Percentiles rank a stretch among this genome's conserved stretches.
phyloP scores from a whole-genome alignment of 2,888 invertebrate genomes.

The Sminthurides aquaticus region DNA sequence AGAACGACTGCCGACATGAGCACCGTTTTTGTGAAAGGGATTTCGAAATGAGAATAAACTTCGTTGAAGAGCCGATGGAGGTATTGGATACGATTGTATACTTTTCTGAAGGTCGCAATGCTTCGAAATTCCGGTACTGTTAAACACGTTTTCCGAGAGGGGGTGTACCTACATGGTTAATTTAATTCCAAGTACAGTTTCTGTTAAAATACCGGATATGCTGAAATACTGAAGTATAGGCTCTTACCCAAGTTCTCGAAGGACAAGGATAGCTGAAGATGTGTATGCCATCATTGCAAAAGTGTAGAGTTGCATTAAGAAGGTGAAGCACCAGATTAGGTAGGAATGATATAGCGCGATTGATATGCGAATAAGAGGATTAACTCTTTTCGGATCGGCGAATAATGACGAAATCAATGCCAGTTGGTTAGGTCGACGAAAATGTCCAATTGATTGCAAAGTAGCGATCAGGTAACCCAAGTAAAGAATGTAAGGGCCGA shows the following conservation, averaged over 20 bases:
- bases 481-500: conserved; percentile 5
- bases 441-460: not conserved
- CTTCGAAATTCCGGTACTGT: not conserved
- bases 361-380: not conserved
- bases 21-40: not conserved
- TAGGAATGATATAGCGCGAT: not conserved
- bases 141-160: not conserved
- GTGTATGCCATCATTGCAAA: conserved; percentile 2
- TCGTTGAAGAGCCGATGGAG: conserved; percentile 9
- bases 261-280: not conserved
- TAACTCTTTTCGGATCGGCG: not conserved
- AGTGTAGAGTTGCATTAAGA: conserved; percentile 8
- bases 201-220: too few species aligned
- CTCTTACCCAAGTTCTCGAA: conserved; percentile 3
- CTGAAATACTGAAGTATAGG: not conserved
- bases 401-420: conserved; percentile 1
- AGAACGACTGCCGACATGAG: not conserved
- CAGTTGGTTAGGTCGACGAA: not conserved
- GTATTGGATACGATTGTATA: not conserved
- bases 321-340: not conserved
- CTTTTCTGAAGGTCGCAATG: not conserved
- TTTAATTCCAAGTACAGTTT: not conserved
- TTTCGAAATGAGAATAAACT: not conserved
- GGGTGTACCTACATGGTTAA: not conserved
- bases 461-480: not conserved